phyloP scores from a whole-genome alignment of 2,888 invertebrate species.

The Chloroclysta siterata region DNA sequence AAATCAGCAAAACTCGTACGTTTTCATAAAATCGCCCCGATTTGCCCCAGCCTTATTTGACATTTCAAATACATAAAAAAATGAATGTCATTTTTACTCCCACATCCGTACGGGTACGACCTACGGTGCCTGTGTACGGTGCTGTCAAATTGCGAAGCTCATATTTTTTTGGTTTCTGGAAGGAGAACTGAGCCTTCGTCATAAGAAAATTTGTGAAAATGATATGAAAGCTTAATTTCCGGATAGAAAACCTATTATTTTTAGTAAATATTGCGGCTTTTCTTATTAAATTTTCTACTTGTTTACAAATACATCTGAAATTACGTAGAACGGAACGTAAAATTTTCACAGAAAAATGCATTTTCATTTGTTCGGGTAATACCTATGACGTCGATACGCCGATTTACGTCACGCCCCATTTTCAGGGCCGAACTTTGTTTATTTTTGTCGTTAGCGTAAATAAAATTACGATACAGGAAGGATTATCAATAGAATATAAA shows the following conservation, averaged over 20 bases:
- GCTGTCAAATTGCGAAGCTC: constrained; percentile 47
- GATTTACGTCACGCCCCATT: constrained; percentile 78
- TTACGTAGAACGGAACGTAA: constrained; percentile 62
- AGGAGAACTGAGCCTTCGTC: neutral
- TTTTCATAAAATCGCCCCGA: constrained; percentile 57
- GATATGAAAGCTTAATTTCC: neutral
- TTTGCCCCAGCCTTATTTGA: constrained; percentile 72
- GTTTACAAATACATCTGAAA: neutral
- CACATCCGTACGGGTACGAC: constrained; percentile 53
- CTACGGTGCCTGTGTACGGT: constrained; percentile 39
- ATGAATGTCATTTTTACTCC: constrained; percentile 66
- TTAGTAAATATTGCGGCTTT: neutral
- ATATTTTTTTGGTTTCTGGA: constrained; percentile 1
- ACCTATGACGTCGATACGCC: constrained; percentile 69
- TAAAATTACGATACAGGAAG: constrained; percentile 53
- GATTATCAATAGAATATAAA: constrained; percentile 29
- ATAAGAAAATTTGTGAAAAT: neutral
- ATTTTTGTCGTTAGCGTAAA: constrained; percentile 67
- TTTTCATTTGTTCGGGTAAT: constrained; percentile 54
- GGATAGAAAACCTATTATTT: neutral
- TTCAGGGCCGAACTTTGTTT: constrained; percentile 78
- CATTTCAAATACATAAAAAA: constrained; percentile 55
- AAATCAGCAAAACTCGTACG: constrained; percentile 56
- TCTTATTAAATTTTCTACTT: neutral
- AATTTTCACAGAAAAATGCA: constrained; percentile 37